phyloP scores from a whole-genome alignment of 2,113 vertebrate species.

The Trematomus loennbergii region DNA sequence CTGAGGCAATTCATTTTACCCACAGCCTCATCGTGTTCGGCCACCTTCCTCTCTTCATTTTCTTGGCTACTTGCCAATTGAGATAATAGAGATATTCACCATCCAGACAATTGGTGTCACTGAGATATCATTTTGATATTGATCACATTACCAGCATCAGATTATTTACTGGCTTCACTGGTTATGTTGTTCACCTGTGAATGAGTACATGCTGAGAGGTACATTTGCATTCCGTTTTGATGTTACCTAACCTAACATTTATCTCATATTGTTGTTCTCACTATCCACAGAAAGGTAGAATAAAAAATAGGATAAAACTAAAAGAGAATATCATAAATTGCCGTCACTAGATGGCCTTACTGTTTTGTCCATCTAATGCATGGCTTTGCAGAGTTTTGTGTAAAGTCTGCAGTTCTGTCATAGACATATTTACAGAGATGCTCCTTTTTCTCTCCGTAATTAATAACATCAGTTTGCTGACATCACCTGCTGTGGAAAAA shows the following conservation, averaged over 20 bases:
- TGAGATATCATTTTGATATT: background rate
- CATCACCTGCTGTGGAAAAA: slow-evolving; percentile 68
- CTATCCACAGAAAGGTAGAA: background rate
- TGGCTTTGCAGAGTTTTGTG: background rate
- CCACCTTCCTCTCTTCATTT: slow-evolving; percentile 9
- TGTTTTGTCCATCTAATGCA: background rate
- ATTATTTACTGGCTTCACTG: background rate
- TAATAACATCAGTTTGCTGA: slow-evolving; percentile 51
- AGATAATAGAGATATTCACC: slow-evolving; percentile 9
- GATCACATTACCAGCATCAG: background rate
- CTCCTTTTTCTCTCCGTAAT: slow-evolving; percentile 25
- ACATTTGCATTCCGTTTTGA: background rate
- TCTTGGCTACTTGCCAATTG: background rate
- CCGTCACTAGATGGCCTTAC: background rate
- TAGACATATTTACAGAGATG: background rate
- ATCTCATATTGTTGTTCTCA: background rate
- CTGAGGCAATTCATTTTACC: slow-evolving; percentile 2
- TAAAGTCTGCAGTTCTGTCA: background rate
- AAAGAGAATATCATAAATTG: background rate
- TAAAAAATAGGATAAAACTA: background rate
- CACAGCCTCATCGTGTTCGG: background rate
- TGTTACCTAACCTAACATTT: background rate
- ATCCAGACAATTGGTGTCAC: background rate
- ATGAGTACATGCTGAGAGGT: slow-evolving; percentile 3
- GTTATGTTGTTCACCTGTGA: background rate